These are phyloP conservation scores for Ramazzottius varieornatus DNA, from an alignment of 2,888 invertebrate species.

Conservation along the genomic window DNA sequence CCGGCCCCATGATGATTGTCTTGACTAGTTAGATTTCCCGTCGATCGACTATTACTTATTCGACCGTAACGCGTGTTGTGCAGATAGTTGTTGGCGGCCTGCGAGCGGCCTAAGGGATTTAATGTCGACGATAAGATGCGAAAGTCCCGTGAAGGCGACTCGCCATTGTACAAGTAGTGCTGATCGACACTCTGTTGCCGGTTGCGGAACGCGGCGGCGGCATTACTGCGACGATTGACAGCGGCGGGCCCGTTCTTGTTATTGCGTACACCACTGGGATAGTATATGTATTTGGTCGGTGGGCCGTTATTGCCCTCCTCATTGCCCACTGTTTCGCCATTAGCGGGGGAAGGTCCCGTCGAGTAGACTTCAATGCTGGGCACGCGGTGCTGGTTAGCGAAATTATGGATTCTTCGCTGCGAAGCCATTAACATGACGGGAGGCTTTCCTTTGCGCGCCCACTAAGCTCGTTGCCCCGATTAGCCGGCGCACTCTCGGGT, in stretches of 20 bases:
- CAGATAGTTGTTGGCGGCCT: neutral
- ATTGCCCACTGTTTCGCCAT: too few species aligned
- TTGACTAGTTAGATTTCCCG: neutral
- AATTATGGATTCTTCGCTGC: slow-evolving; percentile 4
- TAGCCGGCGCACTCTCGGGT: too few species aligned
- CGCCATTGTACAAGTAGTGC: neutral
- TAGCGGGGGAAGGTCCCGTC: neutral
- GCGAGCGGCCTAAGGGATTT: neutral
- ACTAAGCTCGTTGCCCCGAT: too few species aligned
- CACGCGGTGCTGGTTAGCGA: neutral
- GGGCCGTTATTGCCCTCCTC: too few species aligned
- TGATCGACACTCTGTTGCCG: neutral
- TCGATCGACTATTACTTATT: neutral
- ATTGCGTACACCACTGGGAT: neutral
- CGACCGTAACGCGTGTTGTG: neutral
- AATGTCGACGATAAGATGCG: neutral
- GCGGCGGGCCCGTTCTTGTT: neutral
- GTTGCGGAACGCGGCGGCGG: neutral
- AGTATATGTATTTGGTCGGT: neutral
- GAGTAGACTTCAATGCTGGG: neutral
- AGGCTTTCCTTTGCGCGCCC: too few species aligned
- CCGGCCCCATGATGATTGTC: neutral
- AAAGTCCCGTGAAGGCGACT: neutral
- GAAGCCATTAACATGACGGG: neutral
- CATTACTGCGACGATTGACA: neutral